These are phyloP conservation scores for Chymomyza caudatula DNA, from an alignment of 2,888 invertebrate genomes.

Conservation along the genomic window DNA sequence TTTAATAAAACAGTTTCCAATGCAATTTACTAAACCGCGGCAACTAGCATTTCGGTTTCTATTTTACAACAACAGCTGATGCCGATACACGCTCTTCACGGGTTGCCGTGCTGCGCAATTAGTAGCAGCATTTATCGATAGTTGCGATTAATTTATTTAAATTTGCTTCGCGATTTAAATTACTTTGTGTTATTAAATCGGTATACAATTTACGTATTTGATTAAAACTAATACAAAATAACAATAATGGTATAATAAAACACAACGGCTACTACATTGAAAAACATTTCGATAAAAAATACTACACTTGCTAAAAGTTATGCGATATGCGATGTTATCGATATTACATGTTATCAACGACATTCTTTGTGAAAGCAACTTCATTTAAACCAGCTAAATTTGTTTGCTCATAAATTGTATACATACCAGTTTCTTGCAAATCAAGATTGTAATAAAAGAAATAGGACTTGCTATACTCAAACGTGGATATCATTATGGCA, in stretches of 20 bases:
- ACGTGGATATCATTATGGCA: constrained; percentile 62
- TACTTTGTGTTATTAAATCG: no score
- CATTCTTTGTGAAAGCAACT: background rate
- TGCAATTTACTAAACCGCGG: background rate
- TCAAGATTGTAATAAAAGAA: constrained; percentile 52
- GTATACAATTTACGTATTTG: no score
- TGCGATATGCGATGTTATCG: background rate
- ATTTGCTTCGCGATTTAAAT: no score
- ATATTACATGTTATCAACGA: background rate
- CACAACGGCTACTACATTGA: no score
- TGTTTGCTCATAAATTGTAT: background rate
- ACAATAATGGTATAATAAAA: no score
- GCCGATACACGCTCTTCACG: background rate
- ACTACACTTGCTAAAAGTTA: no score
- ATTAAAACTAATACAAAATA: no score
- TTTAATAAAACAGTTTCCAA: background rate
- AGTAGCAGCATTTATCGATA: background rate
- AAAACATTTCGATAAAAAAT: no score
- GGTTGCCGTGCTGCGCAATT: background rate
- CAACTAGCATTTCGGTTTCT: background rate
- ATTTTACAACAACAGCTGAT: background rate
- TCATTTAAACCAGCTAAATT: background rate
- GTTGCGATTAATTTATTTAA: background rate
- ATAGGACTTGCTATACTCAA: constrained; percentile 62
- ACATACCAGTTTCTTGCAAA: constrained; percentile 45